These are phyloP conservation scores for Oikopleura vanhoeffeni DNA, from an alignment of 23 tunicate species.

Conservation along the genomic window DNA sequence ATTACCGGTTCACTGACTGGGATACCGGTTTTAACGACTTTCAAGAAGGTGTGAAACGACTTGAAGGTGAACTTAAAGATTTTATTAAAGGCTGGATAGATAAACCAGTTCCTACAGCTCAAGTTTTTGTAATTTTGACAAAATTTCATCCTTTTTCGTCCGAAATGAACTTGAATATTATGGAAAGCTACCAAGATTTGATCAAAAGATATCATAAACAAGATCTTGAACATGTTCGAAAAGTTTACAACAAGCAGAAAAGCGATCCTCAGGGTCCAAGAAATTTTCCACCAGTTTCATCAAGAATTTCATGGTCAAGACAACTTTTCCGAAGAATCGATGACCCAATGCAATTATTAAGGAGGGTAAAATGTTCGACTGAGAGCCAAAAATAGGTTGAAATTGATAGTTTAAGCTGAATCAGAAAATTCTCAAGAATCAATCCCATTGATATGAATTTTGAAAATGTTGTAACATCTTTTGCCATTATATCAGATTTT, in stretches of 20 bases:
- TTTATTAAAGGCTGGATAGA: slow-evolving; percentile 79
- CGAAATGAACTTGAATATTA: not conserved
- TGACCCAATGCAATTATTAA: not conserved
- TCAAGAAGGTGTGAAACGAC: slow-evolving; percentile 34
- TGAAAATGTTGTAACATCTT: no score
- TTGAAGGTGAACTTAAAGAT: slow-evolving; percentile 62
- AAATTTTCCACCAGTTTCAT: slow-evolving; percentile 83
- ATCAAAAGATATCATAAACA: slow-evolving; percentile 43
- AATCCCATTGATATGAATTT: no score
- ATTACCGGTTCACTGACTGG: slow-evolving; percentile 78
- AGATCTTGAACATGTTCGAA: slow-evolving; percentile 68
- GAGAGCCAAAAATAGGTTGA: no score
- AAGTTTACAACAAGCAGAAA: slow-evolving; percentile 53
- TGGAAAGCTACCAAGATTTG: slow-evolving; percentile 37
- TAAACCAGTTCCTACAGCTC: slow-evolving; percentile 15
- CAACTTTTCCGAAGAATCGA: slow-evolving; percentile 4
- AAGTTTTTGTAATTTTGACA: not conserved
- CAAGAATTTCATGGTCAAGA: slow-evolving; percentile 71
- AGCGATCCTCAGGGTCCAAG: slow-evolving; percentile 75
- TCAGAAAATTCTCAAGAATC: no score
- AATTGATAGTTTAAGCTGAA: no score
- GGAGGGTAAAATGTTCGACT: no score
- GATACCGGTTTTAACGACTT: slow-evolving; percentile 86
- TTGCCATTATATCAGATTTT: no score
- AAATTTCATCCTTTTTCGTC: not conserved